Evolutionary conservation across 1,140 invertebrate species (phyloP).

Genomic region (Drosophila mayri): DNA sequence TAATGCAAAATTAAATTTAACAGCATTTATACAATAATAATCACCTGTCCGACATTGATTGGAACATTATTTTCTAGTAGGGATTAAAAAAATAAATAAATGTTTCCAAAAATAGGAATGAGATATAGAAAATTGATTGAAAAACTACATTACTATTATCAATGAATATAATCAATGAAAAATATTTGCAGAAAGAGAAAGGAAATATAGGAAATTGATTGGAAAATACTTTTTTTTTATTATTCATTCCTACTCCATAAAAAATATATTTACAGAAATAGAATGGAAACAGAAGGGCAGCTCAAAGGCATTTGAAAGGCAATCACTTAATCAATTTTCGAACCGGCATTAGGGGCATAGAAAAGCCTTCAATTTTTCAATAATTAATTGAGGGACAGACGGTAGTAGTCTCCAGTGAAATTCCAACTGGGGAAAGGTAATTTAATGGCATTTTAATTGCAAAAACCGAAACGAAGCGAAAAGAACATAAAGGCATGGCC

Average conservation of each 20-base stretch:
- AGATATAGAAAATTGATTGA: background rate
- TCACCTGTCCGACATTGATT: background rate
- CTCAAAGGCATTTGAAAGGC: constrained; percentile 41
- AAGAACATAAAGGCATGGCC: constrained; percentile 41
- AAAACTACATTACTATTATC: too few species aligned
- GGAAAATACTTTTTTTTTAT: too few species aligned
- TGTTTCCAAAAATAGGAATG: background rate
- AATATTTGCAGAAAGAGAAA: background rate
- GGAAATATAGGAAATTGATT: too few species aligned
- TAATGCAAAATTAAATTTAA: background rate
- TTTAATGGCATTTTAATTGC: constrained; percentile 80
- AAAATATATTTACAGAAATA: constrained; percentile 1
- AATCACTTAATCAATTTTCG: constrained; percentile 50
- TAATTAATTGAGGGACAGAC: constrained; percentile 41
- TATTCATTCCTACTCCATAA: too few species aligned
- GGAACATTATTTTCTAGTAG: background rate
- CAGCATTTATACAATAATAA: constrained; percentile 1
- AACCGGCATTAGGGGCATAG: constrained; percentile 12
- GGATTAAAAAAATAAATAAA: background rate
- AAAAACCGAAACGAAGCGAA: constrained; percentile 30
- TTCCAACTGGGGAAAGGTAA: constrained; percentile 21
- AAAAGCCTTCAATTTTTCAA: constrained; percentile 29
- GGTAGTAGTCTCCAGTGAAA: background rate
- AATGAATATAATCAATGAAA: too few species aligned
- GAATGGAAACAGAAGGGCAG: constrained; percentile 1